Base-by-base conservation (phyloP, 2,113 vertebrate species). In the Cairina moschata region DNA sequence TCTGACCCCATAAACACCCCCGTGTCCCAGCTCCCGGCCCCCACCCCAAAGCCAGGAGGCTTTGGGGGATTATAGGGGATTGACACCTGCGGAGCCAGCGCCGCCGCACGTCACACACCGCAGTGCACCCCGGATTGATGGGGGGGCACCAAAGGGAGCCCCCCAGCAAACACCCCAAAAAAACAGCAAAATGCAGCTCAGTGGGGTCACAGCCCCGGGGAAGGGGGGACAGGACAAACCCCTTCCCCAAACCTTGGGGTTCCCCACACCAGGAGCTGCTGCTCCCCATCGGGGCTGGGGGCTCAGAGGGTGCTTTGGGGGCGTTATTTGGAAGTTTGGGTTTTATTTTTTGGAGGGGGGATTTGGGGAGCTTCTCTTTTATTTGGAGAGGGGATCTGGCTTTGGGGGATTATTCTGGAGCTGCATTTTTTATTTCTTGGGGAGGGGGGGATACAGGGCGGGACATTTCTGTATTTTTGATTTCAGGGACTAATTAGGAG, bases 151-250 rank as follows among this genome's bases (percentile, higher is more conserved):
- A 2, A 80, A 25, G 9, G 26, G 77, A 34, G 26, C 9, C 7
- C 40, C 59, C 36, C 67, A 88, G 38, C 71, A 56, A 31, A 56
- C 1, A 4, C 36, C 13, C 60, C 83, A 11, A 8, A 11, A 17
- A 12, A 0, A 0, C 13, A 40, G 50, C 3, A 50, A 42, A 40
- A 8, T 21, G 50, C 68, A 55, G 36, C 46, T 21, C 0, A 48
- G 11, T 22, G 6, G 56, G 75, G 17, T 11, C 21, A 69, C 69
- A 13, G 68, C 42, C 28, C 26, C 1, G 2, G n/a, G 50, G 48
- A 7, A 6, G 52, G 52, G 50, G 25, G 13, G 40, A 40, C 40
- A 40, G 26, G 25, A 75, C 79, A 3, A 52, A 8, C 3, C 44
- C 63, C 28, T 9, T 3, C 25, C 55, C 62, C 50, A 8, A 5